Evolutionary conservation across 2,113 vertebrate genomes (phyloP), one percentile per base, ranked within the genome.

Genomic region (Xenopus borealis): DNA sequence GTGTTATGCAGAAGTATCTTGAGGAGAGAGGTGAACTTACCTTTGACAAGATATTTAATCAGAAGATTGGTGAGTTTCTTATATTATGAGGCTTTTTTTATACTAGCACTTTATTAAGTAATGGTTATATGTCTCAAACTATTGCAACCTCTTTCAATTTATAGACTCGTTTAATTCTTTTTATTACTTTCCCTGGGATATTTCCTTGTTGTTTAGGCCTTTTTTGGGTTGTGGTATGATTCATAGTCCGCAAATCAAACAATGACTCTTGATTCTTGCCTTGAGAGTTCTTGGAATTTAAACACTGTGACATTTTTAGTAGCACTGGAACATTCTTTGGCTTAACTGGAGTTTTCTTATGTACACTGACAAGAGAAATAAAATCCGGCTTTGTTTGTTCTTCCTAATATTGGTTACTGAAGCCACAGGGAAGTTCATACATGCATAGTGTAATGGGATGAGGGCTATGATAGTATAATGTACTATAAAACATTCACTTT

Each of bases 1-100:
- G 95, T 5, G 97, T 99, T 81, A 99, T 99, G 97, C 97, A 99
- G 89, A 99, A 97, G 82, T 98, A 99, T 81, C 91, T 98, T 1
- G 92, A 94, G 81, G 96, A 99, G 67, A 91, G 97, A 83, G 93
- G 95, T 13, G 97, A 99, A 82, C 87, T 96, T 75, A 92, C 97
- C 45, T 99, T 99, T 0, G 95, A 98, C 92, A 99, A 99, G 88
- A 96, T 98, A 80, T 99, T 98, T 90, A 93, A 94, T 82, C 97
- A 98, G 91, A 98, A 92, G 85, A 98, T 99, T 16, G 97, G 97
- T 99, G 79, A 96, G 96, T 93, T 1, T 0, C 0, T 0, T 27
- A 2, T 27, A 27, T 27, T 27, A 27, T 27, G 23, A 18, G 23
- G 3, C 23, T 27, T 27, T 13, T 58, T 12, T 50, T 50, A 14